Base-by-base conservation (phyloP, 2,888 invertebrate genomes). In the Temnothorax rugatulus region DNA sequence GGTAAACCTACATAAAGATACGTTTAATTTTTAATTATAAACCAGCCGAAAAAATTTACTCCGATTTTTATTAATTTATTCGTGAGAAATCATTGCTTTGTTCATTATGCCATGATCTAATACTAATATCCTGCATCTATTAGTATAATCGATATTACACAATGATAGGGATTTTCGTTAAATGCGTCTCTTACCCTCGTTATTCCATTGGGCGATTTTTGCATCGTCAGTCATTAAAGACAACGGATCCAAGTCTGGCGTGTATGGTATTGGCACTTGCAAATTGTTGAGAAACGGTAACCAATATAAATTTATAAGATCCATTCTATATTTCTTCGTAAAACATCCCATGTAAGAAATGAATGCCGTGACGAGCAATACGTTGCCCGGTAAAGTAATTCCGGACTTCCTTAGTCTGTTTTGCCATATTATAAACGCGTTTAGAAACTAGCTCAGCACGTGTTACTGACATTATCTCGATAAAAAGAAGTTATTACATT, bases 311-410 rank as follows among this genome's bases (percentile, higher is more conserved):
- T 97, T 95, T 93, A 98, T 96, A 75, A 99, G 96, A 91, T 98
- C 97, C 34, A 96, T 93, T 69, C 99, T 96, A 94, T 99, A 99
- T 71, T 96, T 96, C 86, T 97, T 97, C 44, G 98, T 98, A 95
- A 99, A 99, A 93, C 98, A 98, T 1, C 99, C 99, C 47, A 99
- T 98, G 94, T 99, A 99, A 0, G 99, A 99, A 77, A 99, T 97
- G 95, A 99, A 99, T 15, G 99, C 98, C 0, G 98, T 98, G 50
- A 98, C 97, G 41, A 99, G 95, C 0, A 99, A 95, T 47, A 98
- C 97, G 92, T 99, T 99, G 0, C 99, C 99, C 0, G 99, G 98
- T 81, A 99, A 95, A 85, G 98, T 98, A 38, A 96, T 95, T 41
- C 97, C 97, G 15, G 97, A 97, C 84, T 96, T 95, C 89, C 97